Conservation (phyloP, 2,797 vertebrate genomes). For the Gorsachius magnificus region DNA sequence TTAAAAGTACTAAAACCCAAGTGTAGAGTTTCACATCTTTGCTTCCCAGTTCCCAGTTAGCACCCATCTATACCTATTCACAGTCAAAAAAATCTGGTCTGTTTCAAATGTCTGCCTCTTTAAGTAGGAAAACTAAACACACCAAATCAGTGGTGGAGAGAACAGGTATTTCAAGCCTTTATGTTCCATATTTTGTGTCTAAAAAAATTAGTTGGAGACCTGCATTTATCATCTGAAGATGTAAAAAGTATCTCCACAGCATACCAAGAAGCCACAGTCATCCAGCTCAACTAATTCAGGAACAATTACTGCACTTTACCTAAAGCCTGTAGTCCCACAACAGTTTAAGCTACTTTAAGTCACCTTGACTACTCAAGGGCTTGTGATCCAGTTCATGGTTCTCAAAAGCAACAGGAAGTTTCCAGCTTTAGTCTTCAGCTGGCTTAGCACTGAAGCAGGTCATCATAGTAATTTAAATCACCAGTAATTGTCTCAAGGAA, state of each 20-base stretch:
- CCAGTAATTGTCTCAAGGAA: neutral
- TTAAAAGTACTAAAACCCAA: neutral
- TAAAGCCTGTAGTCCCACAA: neutral
- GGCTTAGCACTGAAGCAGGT: neutral
- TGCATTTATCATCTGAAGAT: neutral
- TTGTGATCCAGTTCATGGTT: neutral
- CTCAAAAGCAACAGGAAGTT: neutral
- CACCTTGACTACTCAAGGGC: neutral
- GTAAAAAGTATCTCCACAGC: neutral
- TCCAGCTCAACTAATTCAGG: neutral
- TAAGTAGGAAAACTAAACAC: neutral
- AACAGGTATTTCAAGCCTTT: neutral
- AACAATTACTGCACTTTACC: neutral
- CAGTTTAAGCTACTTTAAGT: neutral
- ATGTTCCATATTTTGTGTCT: neutral
- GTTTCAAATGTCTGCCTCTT: neutral
- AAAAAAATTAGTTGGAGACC: neutral
- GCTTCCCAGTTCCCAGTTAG: neutral
- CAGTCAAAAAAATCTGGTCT: neutral
- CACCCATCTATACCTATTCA: neutral
- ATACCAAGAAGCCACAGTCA: neutral
- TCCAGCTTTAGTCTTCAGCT: neutral
- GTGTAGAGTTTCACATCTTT: neutral
- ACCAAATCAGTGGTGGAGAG: neutral
- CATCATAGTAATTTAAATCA: neutral